phyloP scores from a whole-genome alignment of 2,113 vertebrate genomes.

The Piliocolobus tephrosceles region DNA sequence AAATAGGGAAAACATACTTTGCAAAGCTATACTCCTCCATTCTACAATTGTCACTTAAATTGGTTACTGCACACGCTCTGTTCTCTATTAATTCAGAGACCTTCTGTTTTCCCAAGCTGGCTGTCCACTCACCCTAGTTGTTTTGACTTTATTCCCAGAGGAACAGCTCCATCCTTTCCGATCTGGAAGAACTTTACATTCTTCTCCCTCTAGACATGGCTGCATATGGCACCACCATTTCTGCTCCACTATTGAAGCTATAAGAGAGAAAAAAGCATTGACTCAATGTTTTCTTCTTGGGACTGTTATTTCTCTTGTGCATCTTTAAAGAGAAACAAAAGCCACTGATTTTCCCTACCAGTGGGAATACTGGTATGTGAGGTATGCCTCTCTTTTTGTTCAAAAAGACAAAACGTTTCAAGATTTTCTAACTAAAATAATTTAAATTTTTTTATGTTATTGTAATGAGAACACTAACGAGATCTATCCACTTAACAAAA shows the following conservation, averaged over 20 bases:
- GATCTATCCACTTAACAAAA: not conserved
- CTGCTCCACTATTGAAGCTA: slow-evolving; percentile 98
- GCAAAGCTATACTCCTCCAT: not conserved
- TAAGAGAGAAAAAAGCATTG: slow-evolving; percentile 40
- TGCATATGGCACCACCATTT: slow-evolving; percentile 99
- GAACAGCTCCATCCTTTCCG: slow-evolving; percentile 99
- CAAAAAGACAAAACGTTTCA: not conserved
- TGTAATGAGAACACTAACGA: not conserved
- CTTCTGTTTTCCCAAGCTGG: not conserved
- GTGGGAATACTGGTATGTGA: not conserved
- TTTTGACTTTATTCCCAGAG: slow-evolving; percentile 98
- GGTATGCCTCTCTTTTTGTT: not conserved
- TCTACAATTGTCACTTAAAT: not conserved
- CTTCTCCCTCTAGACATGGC: slow-evolving; percentile 97
- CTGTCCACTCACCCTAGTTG: slow-evolving; percentile 92
- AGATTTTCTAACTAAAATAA: not conserved
- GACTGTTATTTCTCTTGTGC: not conserved
- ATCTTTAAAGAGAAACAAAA: not conserved
- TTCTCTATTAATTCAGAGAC: not conserved
- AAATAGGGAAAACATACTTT: not conserved
- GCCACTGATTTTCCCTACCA: not conserved
- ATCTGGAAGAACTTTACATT: slow-evolving; percentile 98
- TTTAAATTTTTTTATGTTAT: not conserved
- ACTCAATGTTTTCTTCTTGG: not conserved
- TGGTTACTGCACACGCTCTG: too few species aligned